A percentile compares a stretch with the other conserved stretches of the same genome.
phyloP scores from a whole-genome alignment of 1,140 invertebrate species.

The Ceratina calcarata region DNA sequence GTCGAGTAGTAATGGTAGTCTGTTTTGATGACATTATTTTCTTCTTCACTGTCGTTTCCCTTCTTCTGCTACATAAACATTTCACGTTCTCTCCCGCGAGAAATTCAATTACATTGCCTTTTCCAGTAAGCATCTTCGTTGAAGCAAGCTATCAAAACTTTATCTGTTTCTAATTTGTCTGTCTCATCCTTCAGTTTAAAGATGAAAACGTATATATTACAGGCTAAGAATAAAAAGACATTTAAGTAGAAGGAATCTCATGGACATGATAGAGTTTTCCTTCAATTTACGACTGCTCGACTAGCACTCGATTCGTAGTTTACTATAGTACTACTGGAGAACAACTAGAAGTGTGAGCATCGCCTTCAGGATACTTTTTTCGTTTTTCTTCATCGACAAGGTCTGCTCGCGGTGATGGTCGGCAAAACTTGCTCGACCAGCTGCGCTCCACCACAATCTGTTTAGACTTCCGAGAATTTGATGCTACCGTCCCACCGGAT shows the following conservation, averaged over 20 bases:
- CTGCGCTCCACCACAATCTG: constrained; percentile 11
- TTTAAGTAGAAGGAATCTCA: too few species aligned
- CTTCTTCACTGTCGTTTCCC: not conserved
- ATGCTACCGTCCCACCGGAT: not conserved
- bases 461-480: constrained; percentile 40
- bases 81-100: not conserved
- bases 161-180: not conserved
- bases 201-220: too few species aligned
- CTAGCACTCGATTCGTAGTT: too few species aligned
- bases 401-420: constrained; percentile 2
- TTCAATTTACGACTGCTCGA: too few species aligned
- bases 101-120: not conserved
- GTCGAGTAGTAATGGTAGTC: not conserved
- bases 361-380: not conserved
- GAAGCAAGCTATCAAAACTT: not conserved
- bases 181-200: not conserved
- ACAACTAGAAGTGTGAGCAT: not conserved
- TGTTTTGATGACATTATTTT: not conserved
- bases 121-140: not conserved
- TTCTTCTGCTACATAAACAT: not conserved
- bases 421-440: constrained; percentile 53
- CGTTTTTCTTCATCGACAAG: not conserved
- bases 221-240: too few species aligned
- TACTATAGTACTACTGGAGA: not conserved
- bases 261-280: too few species aligned